Conservation (phyloP, 2,888 invertebrate species). For the Micropterix aruncella region DNA sequence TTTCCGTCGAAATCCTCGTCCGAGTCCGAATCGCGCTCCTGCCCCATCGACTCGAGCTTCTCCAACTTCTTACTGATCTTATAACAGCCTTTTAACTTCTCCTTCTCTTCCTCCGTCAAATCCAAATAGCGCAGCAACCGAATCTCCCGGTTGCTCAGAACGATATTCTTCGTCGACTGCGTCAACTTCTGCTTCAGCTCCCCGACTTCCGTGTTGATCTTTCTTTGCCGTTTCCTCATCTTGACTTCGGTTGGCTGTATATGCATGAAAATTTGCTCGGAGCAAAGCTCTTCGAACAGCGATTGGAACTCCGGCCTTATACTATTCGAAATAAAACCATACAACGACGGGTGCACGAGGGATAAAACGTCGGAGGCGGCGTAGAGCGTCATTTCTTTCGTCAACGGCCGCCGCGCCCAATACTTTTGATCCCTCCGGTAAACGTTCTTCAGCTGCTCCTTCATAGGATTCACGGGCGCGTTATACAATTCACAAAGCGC, state of each 20-base stretch:
- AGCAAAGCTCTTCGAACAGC: conserved; percentile 71
- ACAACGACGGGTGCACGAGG: conserved; percentile 74
- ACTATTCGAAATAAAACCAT: conserved; percentile 49
- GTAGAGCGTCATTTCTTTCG: conserved; percentile 83
- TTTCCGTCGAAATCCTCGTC: conserved; percentile 57
- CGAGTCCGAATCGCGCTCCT: conserved; percentile 64
- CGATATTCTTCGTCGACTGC: conserved; percentile 73
- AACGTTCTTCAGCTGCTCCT: conserved; percentile 77
- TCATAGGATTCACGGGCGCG: conserved; percentile 79
- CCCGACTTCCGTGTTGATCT: conserved; percentile 82
- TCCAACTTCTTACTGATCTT: conserved; percentile 88
- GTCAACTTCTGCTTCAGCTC: conserved; percentile 71
- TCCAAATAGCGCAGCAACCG: conserved; percentile 78
- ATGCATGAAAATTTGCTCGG: conserved; percentile 76
- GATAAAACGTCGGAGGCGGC: conserved; percentile 82
- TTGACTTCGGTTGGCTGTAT: conserved; percentile 79
- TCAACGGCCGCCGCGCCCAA: conserved; percentile 81
- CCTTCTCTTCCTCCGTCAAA: conserved; percentile 83
- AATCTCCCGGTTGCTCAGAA: conserved; percentile 84
- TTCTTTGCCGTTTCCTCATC: conserved; percentile 74
- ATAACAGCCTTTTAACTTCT: conserved; percentile 78
- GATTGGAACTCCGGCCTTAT: conserved; percentile 57
- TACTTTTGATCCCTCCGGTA: conserved; percentile 74
- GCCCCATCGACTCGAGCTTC: conserved; percentile 69
- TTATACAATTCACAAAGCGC: conserved; percentile 82